These are phyloP conservation scores for Plebejus anna DNA, from an alignment of 2,888 invertebrate genomes.

Conservation along the genomic window DNA sequence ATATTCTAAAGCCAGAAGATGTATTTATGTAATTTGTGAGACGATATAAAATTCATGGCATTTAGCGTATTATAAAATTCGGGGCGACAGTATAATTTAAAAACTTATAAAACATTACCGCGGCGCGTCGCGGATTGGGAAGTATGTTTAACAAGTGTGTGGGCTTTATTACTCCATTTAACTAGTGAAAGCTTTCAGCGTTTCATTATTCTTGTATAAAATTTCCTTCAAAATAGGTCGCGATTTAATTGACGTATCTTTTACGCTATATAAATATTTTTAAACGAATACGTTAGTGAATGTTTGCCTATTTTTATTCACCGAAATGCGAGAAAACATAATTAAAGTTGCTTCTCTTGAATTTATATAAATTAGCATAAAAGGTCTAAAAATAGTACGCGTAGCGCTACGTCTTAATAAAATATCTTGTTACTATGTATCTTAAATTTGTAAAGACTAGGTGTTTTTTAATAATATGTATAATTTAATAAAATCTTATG, in stretches of 20 bases:
- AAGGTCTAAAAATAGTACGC: neutral
- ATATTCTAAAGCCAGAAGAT: neutral
- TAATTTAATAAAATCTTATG: neutral
- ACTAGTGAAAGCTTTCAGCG: conserved; percentile 22
- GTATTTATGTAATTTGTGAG: conserved; percentile 6
- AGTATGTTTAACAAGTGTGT: conserved; percentile 18
- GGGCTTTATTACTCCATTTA: conserved; percentile 20
- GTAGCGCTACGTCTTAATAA: neutral
- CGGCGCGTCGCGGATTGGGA: neutral
- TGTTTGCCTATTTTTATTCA: neutral
- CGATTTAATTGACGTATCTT: conserved; percentile 15
- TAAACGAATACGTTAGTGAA: conserved; percentile 6
- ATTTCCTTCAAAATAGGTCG: conserved; percentile 12
- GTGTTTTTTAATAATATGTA: neutral
- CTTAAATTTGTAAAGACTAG: neutral
- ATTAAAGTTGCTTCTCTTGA: neutral
- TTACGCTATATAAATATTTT: conserved; percentile 21
- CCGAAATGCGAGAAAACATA: neutral
- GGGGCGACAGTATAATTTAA: conserved; percentile 2
- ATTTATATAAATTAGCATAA: neutral
- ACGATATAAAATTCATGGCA: neutral
- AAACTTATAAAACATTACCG: conserved; percentile 2
- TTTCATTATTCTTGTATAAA: conserved; percentile 19
- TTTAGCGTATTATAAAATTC: conserved; percentile 10
- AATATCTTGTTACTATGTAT: conserved; percentile 12